Evolutionary conservation across 1,140 invertebrate genomes (phyloP), one percentile per base, ranked within the genome.

Genomic region (Whitmania pigra): DNA sequence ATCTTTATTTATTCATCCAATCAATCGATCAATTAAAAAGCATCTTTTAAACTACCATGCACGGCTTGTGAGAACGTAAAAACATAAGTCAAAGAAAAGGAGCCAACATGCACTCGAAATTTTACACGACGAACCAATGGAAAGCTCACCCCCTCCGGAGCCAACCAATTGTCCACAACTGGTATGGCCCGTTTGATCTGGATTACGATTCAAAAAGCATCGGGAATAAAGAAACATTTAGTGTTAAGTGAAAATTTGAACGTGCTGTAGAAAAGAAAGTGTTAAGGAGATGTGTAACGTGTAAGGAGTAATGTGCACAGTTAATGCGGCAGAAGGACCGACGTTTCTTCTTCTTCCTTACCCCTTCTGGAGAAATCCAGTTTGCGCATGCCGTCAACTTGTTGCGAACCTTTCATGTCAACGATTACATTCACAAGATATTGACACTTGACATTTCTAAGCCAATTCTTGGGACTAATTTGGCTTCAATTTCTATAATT

Each of bases 341-440:
- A 17, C 15, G n/a, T n/a, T n/a, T 49, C 13, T 49, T 17, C 9
- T 13, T 49, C 43, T 11, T 49, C 15, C 43, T 49, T 74, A 74
- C 73, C 73, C 73, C 73, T 54, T 67, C 70, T 49, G 57, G 70
- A n/a, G 73, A 67, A 31, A 74, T 74, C 73, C 73, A 74, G 53
- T 74, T 74, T 27, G 73, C 73, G 31, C 73, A 68, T 22, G 73
- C 73, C 22, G 73, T 53, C 31, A 73, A 53, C 66, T 73, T 73
- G 53, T 73, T 73, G 31, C 69, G 69, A 27, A 70, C 69, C 69
- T 70, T 27, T 22, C 57, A 22, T 15, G 7, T 63, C 18, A 18
- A 63, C 18, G 7, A 18, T 25, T 25, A 63, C 18, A 63, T 63
- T 63, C 29, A 25, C 22, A 63, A 63, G 20, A 25, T 36, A 63